These are phyloP conservation scores for Pseudanteris insignis DNA, from an alignment of 2,888 invertebrate species.

Conservation along the genomic window DNA sequence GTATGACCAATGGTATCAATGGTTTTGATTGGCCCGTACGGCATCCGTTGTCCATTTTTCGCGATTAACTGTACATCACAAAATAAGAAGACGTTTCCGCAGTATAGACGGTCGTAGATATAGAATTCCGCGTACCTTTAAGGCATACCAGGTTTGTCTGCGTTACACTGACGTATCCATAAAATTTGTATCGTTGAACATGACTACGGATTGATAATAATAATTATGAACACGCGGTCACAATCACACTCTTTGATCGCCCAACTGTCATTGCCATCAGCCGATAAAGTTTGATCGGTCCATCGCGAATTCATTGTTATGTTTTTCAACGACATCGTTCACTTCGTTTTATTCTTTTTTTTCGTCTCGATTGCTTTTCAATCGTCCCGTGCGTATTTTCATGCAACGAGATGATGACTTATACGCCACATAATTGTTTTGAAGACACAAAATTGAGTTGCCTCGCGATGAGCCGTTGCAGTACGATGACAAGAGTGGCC, in stretches of 20 bases:
- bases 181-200: conserved; percentile 48
- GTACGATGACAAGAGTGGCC: conserved; percentile 56
- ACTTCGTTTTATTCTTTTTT: conserved; percentile 7
- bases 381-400: too few species aligned
- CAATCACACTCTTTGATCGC: conserved; percentile 56
- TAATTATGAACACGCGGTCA: conserved; percentile 62
- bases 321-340: conserved; percentile 17
- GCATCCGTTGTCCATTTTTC: conserved; percentile 38
- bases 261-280: conserved; percentile 38
- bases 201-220: conserved; percentile 43
- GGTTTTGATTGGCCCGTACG: too few species aligned
- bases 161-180: conserved; percentile 45
- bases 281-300: conserved; percentile 53
- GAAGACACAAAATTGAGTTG: too few species aligned
- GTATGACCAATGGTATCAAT: too few species aligned
- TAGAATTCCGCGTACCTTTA: conserved; percentile 24
- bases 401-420: too few species aligned
- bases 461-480: conserved; percentile 62
- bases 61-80: conserved; percentile 44
- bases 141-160: conserved; percentile 42
- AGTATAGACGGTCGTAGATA: too few species aligned
- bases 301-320: too few species aligned
- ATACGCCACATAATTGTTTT: too few species aligned
- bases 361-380: background rate
- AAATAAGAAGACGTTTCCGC: conserved; percentile 20